A percentile compares a stretch with the other conserved stretches of the same genome.
Evolutionary conservation across 2,797 vertebrate genomes (phyloP).

Genomic region (Urocyon cinereoargenteus): DNA sequence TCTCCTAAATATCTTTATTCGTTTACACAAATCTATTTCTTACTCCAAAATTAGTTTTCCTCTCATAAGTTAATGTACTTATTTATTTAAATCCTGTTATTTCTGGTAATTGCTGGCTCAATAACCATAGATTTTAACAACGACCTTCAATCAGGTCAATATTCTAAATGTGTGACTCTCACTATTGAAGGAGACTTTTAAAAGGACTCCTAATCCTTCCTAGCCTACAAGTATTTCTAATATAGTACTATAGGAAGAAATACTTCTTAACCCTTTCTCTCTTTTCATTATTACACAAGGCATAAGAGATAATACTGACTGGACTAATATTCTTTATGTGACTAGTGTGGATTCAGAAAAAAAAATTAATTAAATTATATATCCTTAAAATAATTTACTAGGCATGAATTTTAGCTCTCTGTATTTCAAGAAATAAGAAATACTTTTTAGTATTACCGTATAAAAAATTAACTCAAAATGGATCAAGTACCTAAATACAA

Average conservation of each 20-base stretch:
- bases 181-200: not conserved
- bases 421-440: not conserved
- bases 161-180: not conserved
- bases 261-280: not conserved
- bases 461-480: not conserved
- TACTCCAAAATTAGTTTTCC: not conserved
- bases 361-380: not conserved
- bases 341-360: not conserved
- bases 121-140: not conserved
- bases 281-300: not conserved
- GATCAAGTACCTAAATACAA: not conserved
- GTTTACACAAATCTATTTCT: not conserved
- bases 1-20: not conserved
- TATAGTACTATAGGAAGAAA: not conserved
- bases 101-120: not conserved
- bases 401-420: not conserved
- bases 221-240: not conserved
- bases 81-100: not conserved
- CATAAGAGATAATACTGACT: not conserved
- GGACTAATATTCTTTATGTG: not conserved
- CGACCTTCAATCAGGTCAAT: not conserved
- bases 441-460: not conserved
- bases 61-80: not conserved
- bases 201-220: not conserved
- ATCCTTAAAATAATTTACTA: not conserved